These are phyloP conservation scores for Menidia beryllina DNA, from an alignment of 2,113 vertebrate genomes.

Conservation along the genomic window DNA sequence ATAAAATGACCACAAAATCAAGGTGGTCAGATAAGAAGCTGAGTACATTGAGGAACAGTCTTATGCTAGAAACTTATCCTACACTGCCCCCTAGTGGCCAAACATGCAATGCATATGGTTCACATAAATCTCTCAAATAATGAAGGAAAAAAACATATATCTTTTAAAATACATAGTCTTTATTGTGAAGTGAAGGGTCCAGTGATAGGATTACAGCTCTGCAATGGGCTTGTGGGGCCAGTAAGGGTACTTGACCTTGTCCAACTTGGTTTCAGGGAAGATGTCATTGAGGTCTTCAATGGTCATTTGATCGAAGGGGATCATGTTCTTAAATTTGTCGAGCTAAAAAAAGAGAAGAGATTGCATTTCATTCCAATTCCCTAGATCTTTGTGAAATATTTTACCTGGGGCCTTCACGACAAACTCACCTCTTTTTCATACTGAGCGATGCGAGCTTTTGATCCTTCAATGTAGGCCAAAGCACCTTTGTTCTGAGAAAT, in stretches of 20 bases:
- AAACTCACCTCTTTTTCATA: constrained; percentile 86
- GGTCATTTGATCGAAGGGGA: constrained; percentile 97
- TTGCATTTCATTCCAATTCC: not conserved
- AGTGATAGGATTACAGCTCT: constrained; percentile 82
- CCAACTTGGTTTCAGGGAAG: constrained; percentile 91
- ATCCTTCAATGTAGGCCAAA: constrained; percentile 81
- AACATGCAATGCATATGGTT: not conserved
- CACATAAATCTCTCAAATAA: not conserved
- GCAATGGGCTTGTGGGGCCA: constrained; percentile 93
- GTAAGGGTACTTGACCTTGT: constrained; percentile 89
- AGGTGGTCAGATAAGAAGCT: too few relatives aligned
- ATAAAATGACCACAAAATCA: not conserved
- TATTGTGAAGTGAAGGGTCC: constrained; percentile 53
- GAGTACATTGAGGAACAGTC: too few relatives aligned
- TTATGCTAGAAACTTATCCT: not conserved
- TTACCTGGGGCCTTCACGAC: not conserved
- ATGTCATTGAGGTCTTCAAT: constrained; percentile 83
- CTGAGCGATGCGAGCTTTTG: constrained; percentile 84
- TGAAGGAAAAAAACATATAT: constrained; percentile 7
- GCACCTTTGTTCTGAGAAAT: constrained; percentile 82
- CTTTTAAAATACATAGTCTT: constrained; percentile 72
- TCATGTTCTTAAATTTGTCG: constrained; percentile 87
- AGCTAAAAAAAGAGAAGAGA: constrained; percentile 77
- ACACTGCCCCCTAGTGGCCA: constrained; percentile 42
- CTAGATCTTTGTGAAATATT: not conserved